Evolutionary conservation across 2,797 vertebrate species (phyloP), one percentile per base, ranked within the genome.

Genomic region (Channallabes apus): DNA sequence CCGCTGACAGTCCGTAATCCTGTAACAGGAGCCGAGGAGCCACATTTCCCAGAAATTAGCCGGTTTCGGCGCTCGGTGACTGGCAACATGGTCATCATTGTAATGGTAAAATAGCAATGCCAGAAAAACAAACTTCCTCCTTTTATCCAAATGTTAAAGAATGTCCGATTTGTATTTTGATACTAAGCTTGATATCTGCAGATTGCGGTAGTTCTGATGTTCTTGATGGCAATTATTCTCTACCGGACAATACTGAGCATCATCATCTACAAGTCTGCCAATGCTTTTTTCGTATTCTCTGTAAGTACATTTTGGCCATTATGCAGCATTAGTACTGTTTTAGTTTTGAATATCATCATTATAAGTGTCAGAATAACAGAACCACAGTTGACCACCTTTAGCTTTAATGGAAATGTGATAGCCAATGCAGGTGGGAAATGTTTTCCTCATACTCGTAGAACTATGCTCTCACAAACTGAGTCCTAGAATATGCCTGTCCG

Each of bases 141-240:
- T 64, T 9, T 56, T 18, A 24, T 38, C 9, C 15, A 64, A 64
- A 14, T 51, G 73, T 59, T 71, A 51, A 62, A 61, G 2, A 24
- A 20, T 0, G 22, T 24, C 22, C 20, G 1, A 64, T 81, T 51
- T 62, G 17, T 69, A 24, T 64, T 18, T 64, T 77, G 54, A 4
- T 35, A 15, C 1, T 72, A 1, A 69, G 64, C n/a, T 88, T 29
- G 82, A 65, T 71, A 27, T 64, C 76, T 86, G 38, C 91, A 96
- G 96, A 92, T 96, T 62, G 94, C 91, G 41, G 92, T 96, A 73
- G 94, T 95, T 88, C 93, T 95, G 91, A 95, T 96, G 87, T 97
- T 96, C 91, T 90, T 96, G 89, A 94, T 96, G 80, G 96, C 94
- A 0, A 94, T 96, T 82, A 95, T 96, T 86, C 94, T 95, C 93